phyloP scores from a whole-genome alignment of 2,113 vertebrate genomes.

The Delphinus delphis region DNA sequence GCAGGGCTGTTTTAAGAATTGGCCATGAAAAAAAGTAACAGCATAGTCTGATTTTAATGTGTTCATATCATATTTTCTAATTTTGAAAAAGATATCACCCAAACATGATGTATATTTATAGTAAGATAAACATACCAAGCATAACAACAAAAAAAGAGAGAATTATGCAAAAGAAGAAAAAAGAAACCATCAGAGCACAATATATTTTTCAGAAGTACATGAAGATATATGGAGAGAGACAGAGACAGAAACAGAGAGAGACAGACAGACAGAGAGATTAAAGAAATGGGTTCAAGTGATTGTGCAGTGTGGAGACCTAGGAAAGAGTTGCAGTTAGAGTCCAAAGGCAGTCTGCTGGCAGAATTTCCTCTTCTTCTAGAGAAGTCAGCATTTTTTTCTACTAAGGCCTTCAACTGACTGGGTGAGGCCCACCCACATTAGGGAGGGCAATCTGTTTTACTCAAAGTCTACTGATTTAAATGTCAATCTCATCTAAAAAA shows the following conservation, averaged over 20 bases:
- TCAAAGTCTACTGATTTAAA: not conserved
- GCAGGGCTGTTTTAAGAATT: not conserved
- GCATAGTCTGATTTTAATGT: not conserved
- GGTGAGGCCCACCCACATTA: not conserved
- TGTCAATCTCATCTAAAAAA: not conserved
- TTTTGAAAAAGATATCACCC: slow-evolving; percentile 10
- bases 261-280: not conserved
- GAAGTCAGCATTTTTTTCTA: not conserved
- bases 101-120: not conserved
- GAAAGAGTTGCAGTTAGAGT: not conserved
- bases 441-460: not conserved
- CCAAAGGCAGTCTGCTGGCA: not conserved
- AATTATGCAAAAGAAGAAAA: not conserved
- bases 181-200: not conserved
- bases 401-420: not conserved
- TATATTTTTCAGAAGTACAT: not conserved
- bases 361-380: not conserved
- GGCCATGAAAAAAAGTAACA: not conserved
- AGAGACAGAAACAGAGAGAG: not conserved
- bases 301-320: not conserved
- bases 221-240: not conserved
- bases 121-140: not conserved
- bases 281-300: not conserved
- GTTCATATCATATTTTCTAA: slow-evolving; percentile 18
- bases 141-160: not conserved